Percentiles rank a stretch among this genome's conserved stretches.
Conservation (phyloP, 2,113 vertebrate species). For the Rhombomys opimus region DNA sequence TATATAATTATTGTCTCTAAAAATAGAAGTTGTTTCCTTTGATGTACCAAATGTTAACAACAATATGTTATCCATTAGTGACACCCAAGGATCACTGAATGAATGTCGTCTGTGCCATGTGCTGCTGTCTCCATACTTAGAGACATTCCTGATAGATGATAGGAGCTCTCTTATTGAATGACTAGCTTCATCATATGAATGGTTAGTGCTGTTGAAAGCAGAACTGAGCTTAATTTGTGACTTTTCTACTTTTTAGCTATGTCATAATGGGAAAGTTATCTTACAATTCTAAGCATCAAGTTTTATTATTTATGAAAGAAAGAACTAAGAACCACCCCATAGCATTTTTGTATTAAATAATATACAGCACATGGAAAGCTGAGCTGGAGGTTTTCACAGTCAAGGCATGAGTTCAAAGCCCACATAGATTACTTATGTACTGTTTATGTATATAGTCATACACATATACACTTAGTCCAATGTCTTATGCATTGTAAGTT, state of each 20-base stretch:
- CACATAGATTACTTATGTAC: background rate
- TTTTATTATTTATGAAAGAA: conserved; percentile 14
- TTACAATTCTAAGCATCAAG: background rate
- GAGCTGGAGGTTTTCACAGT: background rate
- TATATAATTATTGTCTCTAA: background rate
- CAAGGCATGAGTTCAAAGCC: background rate
- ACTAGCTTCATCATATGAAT: background rate
- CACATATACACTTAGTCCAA: background rate
- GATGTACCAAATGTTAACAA: background rate
- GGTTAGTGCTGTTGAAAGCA: background rate
- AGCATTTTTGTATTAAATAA: background rate
- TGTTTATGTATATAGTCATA: background rate
- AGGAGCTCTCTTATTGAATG: conserved; percentile 12
- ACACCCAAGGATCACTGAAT: conserved; percentile 11
- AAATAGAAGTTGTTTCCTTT: background rate
- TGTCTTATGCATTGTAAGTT: background rate
- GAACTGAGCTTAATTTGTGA: background rate
- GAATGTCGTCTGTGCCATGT: background rate
- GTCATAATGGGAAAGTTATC: background rate
- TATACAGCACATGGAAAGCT: background rate
- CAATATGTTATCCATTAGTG: background rate
- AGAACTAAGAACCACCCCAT: background rate
- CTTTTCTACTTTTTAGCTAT: background rate
- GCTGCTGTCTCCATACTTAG: background rate
- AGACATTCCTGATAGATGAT: background rate